A percentile compares a stretch with the other conserved stretches of the same genome.
Conservation (phyloP, 1,140 invertebrate species). For the Listronotus oregonensis region DNA sequence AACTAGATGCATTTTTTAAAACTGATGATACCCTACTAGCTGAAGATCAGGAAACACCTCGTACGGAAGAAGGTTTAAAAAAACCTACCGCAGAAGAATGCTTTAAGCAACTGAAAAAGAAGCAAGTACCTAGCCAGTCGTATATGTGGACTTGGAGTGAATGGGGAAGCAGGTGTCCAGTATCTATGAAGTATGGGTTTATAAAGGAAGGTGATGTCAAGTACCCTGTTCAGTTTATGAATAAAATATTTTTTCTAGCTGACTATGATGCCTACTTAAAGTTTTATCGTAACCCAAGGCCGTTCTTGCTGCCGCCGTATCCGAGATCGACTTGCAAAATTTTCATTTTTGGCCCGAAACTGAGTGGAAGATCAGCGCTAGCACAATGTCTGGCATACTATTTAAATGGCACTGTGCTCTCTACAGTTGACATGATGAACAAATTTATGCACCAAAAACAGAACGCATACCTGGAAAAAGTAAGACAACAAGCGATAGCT, state of each 20-base stretch:
- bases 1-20: constrained; percentile 32
- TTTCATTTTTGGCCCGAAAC: constrained; percentile 56
- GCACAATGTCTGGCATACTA: constrained; percentile 50
- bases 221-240: constrained; percentile 62
- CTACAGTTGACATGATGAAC: constrained; percentile 51
- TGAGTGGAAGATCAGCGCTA: constrained; percentile 55
- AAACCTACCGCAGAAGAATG: constrained; percentile 43
- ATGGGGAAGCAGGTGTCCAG: constrained; percentile 65
- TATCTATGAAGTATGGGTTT: constrained; percentile 60
- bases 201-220: constrained; percentile 56
- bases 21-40: constrained; percentile 2
- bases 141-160: constrained; percentile 58
- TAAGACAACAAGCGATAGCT: constrained; percentile 54
- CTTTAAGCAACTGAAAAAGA: constrained; percentile 47
- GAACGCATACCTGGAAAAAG: constrained; percentile 54
- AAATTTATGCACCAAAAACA: constrained; percentile 46
- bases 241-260: constrained; percentile 64
- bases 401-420: constrained; percentile 50
- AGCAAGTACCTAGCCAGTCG: constrained; percentile 39
- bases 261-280: constrained; percentile 54
- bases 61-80: constrained; percentile 30
- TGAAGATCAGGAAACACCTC: constrained; percentile 29
- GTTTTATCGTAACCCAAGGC: constrained; percentile 65
- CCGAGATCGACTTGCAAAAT: constrained; percentile 55
- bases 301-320: constrained; percentile 56